Evolutionary conservation across 2,797 vertebrate genomes (phyloP), one percentile per base, ranked within the genome.

Genomic region (Nothura maculosa): DNA sequence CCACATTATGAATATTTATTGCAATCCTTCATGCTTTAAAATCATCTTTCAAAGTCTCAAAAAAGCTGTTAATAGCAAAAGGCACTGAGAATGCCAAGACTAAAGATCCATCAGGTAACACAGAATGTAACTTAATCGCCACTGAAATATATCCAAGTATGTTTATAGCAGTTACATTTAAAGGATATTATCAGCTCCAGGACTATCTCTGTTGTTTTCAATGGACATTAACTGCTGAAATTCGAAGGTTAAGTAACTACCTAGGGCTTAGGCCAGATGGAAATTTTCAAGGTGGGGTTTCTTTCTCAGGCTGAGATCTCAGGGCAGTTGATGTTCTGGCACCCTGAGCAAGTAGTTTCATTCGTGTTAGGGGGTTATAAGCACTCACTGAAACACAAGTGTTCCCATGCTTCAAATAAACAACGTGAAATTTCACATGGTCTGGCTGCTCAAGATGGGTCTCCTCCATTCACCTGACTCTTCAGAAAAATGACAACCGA

Each of bases 351-450:
- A 47, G 42, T 14, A 20, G 25, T 54, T 75, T 60, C 3, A 66
- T 30, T 84, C 1, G 3, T n/a, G 38, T 16, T 52, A 54, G 20
- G 1, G 0, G 30, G 48, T 73, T 45, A 79, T 21, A 74, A 36
- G 32, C 48, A 40, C 34, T 40, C 36, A 68, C 74, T 67, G 67
- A 84, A 79, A 74, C 36, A n/a, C 27, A 82, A 68, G 36, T 19
- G 17, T 28, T 77, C 54, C 57, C 75, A 73, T 0, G 2, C 58
- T 89, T 79, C 60, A 87, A 84, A 22, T 16, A 50, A 66, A 34
- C 22, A 68, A 47, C 36, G 60, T 68, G 36, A 84, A 77, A 66
- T 90, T 86, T 86, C 32, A 6, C 42, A 17, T 28, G 38, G 54
- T 81, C n/a, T 86, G 50, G 6, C 77, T 28, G 21, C 40, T 28